Percentiles rank a stretch among this genome's conserved stretches.
phyloP scores from a whole-genome alignment of 1,140 invertebrate genomes.

The Diachasma alloeum region DNA sequence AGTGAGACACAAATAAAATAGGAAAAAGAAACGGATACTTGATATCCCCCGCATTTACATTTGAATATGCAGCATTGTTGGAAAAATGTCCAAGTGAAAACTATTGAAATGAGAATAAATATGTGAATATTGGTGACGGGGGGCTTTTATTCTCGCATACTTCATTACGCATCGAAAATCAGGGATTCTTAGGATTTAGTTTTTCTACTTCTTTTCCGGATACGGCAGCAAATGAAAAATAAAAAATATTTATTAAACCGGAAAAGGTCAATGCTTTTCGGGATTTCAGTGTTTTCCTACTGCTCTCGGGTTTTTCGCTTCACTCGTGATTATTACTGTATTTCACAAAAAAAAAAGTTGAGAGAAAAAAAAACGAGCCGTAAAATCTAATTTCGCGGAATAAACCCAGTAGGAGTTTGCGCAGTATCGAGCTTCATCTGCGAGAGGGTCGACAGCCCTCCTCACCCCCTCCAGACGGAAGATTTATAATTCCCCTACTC shows the following conservation, averaged over 20 bases:
- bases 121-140: background rate
- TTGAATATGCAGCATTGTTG: slow-evolving; percentile 1
- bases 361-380: background rate
- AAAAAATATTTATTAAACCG: background rate
- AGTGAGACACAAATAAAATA: slow-evolving; percentile 7
- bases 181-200: too few relatives aligned
- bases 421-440: background rate
- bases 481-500: slow-evolving; percentile 3
- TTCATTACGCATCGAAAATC: too few relatives aligned
- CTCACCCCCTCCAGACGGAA: background rate
- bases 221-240: too few relatives aligned
- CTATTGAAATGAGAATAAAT: background rate
- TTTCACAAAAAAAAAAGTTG: background rate
- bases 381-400: slow-evolving; percentile 15
- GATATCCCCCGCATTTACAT: background rate
- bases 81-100: background rate
- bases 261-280: slow-evolving; percentile 1
- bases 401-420: slow-evolving; percentile 6
- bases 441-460: slow-evolving; percentile 5
- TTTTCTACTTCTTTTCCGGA: too few relatives aligned
- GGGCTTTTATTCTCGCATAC: too few relatives aligned
- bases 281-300: background rate
- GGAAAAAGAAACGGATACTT: slow-evolving; percentile 1
- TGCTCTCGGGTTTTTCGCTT: background rate
- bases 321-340: slow-evolving; percentile 1